Evolutionary conservation across 2,113 vertebrate species (phyloP).

Genomic region (rabbit (Oryctolagus cuniculus)): DNA sequence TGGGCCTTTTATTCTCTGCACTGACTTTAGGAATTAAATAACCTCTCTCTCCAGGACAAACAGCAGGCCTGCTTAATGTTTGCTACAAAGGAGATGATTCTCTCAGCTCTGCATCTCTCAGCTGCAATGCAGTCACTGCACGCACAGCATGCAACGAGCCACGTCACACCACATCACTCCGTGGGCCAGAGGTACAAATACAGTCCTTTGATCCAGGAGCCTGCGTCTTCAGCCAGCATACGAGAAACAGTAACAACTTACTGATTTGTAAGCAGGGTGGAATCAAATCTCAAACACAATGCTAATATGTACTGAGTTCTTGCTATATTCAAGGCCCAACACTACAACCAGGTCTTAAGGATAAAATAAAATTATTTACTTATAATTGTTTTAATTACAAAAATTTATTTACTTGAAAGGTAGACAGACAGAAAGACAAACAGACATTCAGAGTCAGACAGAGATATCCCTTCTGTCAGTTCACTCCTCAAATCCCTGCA

Average conservation of each 20-base stretch:
- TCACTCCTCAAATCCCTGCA: too few species aligned
- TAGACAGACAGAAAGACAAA: too few species aligned
- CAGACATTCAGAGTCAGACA: too few species aligned
- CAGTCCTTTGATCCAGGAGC: background rate
- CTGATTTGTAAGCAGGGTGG: background rate
- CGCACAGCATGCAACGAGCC: background rate
- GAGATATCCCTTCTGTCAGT: too few species aligned
- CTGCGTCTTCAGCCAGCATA: background rate
- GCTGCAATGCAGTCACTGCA: background rate
- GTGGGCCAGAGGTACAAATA: fast-evolving
- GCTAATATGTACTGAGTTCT: background rate
- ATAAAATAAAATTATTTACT: background rate
- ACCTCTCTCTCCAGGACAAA: background rate
- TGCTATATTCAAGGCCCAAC: background rate
- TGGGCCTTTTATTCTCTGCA: background rate
- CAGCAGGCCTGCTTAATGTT: background rate
- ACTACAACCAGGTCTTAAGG: background rate
- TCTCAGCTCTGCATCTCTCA: background rate
- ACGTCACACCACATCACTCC: background rate
- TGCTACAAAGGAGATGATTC: background rate
- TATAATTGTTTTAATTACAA: background rate
- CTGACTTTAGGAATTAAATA: background rate
- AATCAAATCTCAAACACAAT: background rate
- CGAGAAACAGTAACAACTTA: background rate
- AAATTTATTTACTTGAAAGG: too few species aligned